Conservation (phyloP, 2,113 vertebrate species). For the Gallinago undulata region DNA sequence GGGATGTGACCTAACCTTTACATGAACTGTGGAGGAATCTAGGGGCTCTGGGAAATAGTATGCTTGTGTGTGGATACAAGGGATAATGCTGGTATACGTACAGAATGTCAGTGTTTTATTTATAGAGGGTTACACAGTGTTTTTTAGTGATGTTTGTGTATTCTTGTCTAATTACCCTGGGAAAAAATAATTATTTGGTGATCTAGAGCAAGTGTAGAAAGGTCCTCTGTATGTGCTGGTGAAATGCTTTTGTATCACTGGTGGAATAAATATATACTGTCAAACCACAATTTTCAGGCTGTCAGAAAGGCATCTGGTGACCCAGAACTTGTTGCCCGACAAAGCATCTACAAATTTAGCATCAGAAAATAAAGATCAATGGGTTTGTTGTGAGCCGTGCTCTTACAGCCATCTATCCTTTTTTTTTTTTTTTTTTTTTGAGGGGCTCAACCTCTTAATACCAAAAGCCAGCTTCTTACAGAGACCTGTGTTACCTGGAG, state of each 20-base stretch:
- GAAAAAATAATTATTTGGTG: not conserved
- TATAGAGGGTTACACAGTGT: not conserved
- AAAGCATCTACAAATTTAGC: not conserved
- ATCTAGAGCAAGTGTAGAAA: not conserved
- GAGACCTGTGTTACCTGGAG: not conserved
- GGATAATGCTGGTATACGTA: not conserved
- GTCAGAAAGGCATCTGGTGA: not conserved
- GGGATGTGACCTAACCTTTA: constrained; percentile 42
- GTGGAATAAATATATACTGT: not conserved
- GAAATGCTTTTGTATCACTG: not conserved
- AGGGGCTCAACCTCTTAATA: not conserved
- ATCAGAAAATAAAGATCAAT: not conserved
- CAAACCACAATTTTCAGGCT: not conserved
- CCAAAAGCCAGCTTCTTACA: not conserved
- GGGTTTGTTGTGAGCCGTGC: not conserved
- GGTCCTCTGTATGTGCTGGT: not conserved
- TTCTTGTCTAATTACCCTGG: constrained; percentile 9
- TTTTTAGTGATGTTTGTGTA: constrained; percentile 1
- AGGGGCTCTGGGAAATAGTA: constrained; percentile 12
- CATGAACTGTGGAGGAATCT: constrained; percentile 48
- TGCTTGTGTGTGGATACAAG: not conserved
- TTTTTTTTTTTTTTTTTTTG: too few relatives aligned
- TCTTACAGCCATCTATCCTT: not conserved
- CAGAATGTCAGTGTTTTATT: not conserved
- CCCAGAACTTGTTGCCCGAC: not conserved